Evolutionary conservation across 2,113 vertebrate species (phyloP).

Genomic region (Embiotoca jacksoni): DNA sequence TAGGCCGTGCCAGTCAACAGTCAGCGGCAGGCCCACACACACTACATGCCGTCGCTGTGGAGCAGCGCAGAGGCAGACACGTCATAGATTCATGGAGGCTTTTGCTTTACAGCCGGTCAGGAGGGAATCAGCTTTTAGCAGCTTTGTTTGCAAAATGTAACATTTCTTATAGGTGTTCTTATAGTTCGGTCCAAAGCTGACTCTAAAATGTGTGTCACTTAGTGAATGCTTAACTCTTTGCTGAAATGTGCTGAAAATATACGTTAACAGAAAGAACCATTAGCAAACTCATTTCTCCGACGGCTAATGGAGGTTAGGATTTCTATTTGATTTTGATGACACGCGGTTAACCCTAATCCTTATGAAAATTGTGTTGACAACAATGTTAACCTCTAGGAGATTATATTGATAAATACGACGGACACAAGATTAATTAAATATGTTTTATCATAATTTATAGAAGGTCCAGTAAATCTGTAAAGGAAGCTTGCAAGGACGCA

Average conservation of each 20-base stretch:
- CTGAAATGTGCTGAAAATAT: background rate
- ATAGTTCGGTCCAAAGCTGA: background rate
- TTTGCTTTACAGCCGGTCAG: conserved; percentile 23
- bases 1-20: conserved; percentile 56
- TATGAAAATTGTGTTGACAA: background rate
- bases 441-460: background rate
- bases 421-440: background rate
- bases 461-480: no score
- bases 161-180: background rate
- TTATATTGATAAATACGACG: background rate
- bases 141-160: conserved; percentile 12
- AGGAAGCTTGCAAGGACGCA: no score
- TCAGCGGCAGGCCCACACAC: conserved; percentile 35
- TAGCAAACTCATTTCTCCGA: background rate
- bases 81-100: conserved; percentile 5
- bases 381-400: background rate
- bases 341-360: background rate
- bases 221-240: background rate
- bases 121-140: conserved; percentile 9
- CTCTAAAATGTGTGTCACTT: background rate
- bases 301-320: background rate
- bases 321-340: background rate
- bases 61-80: background rate
- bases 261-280: background rate
- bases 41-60: background rate